Percentiles rank a stretch among this genome's conserved stretches.
phyloP scores from a whole-genome alignment of 2,888 invertebrate species.

The Morpho helenor region DNA sequence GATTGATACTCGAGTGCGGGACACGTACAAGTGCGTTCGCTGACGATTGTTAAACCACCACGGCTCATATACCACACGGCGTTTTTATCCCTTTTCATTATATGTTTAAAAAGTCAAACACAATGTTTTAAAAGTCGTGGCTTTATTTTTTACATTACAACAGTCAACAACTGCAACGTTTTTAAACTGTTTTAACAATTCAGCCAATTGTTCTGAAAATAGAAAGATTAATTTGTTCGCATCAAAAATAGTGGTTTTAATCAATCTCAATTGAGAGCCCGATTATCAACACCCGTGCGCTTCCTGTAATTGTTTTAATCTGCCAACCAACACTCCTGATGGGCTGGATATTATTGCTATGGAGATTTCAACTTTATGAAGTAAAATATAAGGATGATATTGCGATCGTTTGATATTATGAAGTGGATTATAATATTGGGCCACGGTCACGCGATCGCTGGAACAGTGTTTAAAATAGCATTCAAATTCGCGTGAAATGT shows the following conservation, averaged over 20 bases:
- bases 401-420: constrained; percentile 6
- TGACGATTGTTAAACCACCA: too few species aligned
- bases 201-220: constrained; percentile 55
- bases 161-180: constrained; percentile 1
- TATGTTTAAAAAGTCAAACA: too few species aligned
- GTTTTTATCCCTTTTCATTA: too few species aligned
- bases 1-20: background rate
- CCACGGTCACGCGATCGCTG: constrained; percentile 25
- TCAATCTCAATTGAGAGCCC: constrained; percentile 60
- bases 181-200: constrained; percentile 25
- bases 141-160: too few species aligned
- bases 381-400: constrained; percentile 1
- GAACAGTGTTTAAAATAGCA: constrained; percentile 18
- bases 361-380: constrained; percentile 14
- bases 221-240: constrained; percentile 59
- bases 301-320: constrained; percentile 57
- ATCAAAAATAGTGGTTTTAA: constrained; percentile 62
- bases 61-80: too few species aligned
- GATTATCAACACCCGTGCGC: constrained; percentile 51
- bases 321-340: constrained; percentile 37
- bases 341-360: constrained; percentile 9
- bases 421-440: constrained; percentile 18
- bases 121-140: too few species aligned
- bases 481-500: constrained; percentile 9
- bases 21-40: too few species aligned